phyloP scores from a whole-genome alignment of 2,888 invertebrate genomes.

The Salpingus planirostris region DNA sequence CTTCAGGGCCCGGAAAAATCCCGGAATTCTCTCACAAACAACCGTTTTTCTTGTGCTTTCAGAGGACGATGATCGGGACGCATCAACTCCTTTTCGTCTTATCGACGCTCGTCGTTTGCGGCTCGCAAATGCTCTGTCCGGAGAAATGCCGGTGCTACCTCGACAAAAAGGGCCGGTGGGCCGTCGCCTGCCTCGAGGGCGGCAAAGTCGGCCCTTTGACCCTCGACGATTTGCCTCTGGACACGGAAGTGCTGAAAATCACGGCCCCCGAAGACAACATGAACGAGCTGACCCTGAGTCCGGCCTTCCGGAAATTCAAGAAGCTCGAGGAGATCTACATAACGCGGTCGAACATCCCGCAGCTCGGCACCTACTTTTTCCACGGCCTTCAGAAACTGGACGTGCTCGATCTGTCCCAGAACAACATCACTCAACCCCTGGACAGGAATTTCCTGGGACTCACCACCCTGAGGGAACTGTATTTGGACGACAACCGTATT shows the following conservation, averaged over 20 bases:
- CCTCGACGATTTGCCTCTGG: slow-evolving; percentile 49
- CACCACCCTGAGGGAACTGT: slow-evolving; percentile 57
- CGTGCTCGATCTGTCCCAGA: slow-evolving; percentile 60
- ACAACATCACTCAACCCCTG: slow-evolving; percentile 65
- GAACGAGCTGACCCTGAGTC: slow-evolving; percentile 63
- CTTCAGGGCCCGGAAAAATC: too few species aligned
- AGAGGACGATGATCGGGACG: too few species aligned
- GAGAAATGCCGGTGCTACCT: slow-evolving; percentile 52
- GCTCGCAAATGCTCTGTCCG: slow-evolving; percentile 46
- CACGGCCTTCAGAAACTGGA: slow-evolving; percentile 57
- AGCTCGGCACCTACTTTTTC: slow-evolving; percentile 69
- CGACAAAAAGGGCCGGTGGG: slow-evolving; percentile 49
- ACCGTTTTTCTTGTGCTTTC: too few species aligned
- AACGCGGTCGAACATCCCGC: slow-evolving; percentile 68
- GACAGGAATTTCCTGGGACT: slow-evolving; percentile 69
- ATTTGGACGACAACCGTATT: slow-evolving; percentile 69
- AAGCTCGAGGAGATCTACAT: slow-evolving; percentile 64
- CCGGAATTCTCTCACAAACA: too few species aligned
- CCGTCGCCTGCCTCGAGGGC: slow-evolving; percentile 52
- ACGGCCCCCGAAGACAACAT: slow-evolving; percentile 53
- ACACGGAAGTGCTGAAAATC: slow-evolving; percentile 54
- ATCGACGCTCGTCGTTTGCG: slow-evolving; percentile 8
- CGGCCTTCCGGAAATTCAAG: slow-evolving; percentile 50
- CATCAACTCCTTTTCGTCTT: slow-evolving; percentile 20
- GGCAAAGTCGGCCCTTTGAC: slow-evolving; percentile 55